Evolutionary conservation across 2,797 vertebrate species (phyloP).

Genomic region (Hylomyscus alleni): DNA sequence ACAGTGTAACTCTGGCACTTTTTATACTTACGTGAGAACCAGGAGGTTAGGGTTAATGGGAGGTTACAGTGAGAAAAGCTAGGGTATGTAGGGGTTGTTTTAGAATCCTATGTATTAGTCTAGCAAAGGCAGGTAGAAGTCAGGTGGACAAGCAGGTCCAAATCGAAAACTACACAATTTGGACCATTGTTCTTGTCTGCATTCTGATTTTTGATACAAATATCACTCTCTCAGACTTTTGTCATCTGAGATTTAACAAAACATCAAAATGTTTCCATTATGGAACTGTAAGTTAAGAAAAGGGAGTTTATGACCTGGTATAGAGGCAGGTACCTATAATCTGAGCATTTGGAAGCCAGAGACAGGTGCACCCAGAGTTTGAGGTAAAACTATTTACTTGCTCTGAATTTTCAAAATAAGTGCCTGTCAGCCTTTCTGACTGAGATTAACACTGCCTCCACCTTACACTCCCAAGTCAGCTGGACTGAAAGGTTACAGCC

Average conservation of each 20-base stretch:
- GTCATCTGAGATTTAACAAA: neutral
- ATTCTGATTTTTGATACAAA: neutral
- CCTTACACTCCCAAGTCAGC: neutral
- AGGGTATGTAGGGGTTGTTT: neutral
- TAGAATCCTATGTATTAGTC: neutral
- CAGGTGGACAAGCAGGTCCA: neutral
- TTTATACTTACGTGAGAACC: neutral
- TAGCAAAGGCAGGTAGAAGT: neutral
- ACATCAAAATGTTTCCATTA: neutral
- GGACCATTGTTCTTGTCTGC: neutral
- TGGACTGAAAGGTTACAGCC: neutral
- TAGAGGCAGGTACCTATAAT: too few species aligned
- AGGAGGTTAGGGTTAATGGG: neutral
- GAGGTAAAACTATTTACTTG: neutral
- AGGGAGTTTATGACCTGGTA: neutral
- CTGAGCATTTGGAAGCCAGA: too few species aligned
- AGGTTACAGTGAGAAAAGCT: neutral
- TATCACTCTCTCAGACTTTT: neutral
- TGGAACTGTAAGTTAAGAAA: neutral
- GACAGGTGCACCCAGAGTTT: too few species aligned
- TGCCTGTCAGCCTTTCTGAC: neutral
- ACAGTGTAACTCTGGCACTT: neutral
- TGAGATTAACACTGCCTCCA: neutral
- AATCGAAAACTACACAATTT: neutral
- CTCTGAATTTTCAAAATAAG: conserved; percentile 13